Base-by-base conservation (phyloP, 2,888 invertebrate genomes). In the Archips crataeganus region DNA sequence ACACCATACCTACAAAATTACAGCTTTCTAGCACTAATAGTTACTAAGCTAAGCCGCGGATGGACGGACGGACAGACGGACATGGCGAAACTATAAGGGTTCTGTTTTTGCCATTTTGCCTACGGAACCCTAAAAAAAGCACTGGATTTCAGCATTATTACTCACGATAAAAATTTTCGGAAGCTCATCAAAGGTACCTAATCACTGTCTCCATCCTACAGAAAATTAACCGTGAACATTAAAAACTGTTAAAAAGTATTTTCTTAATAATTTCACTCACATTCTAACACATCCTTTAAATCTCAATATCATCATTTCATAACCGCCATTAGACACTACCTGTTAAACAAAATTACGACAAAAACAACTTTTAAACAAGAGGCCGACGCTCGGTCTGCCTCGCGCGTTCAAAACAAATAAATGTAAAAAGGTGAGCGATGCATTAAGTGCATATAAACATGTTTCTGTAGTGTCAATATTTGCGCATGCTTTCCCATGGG, bases 401-500 rank as follows among this genome's bases (percentile, higher is more conserved):
- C 82, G 88, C 88, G 86, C 88, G 89, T 82, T 87, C 86, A 85
- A 83, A 89, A 87, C 94, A 94, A 94, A 94, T 90, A 90, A 90
- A 92, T 91, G 88, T 90, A 92, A 93, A 93, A 93, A 92, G 91
- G 89, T 91, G 92, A 88, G 90, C 91, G 92, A 87, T 91, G 93
- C 93, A 94, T 94, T 94, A 94, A 94, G 94, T 91, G 93, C 92
- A 90, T 93, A 94, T 94, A 94, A 94, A 94, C 94, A 93, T 94
- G 92, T 93, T 90, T 89, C 88, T 87, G 89, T 88, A 90, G 92
- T 93, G 94, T 94, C 94, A 94, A 94, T 94, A 94, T 94, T 94
- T 89, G 93, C 92, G 81, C 87, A 85, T 87, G 88, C 85, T 91
- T 94, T 94, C 93, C 94, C 93, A 94, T 93, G 94, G 94, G 94